Base-by-base conservation (phyloP, 2,888 invertebrate genomes). In the Tinea pellionella region DNA sequence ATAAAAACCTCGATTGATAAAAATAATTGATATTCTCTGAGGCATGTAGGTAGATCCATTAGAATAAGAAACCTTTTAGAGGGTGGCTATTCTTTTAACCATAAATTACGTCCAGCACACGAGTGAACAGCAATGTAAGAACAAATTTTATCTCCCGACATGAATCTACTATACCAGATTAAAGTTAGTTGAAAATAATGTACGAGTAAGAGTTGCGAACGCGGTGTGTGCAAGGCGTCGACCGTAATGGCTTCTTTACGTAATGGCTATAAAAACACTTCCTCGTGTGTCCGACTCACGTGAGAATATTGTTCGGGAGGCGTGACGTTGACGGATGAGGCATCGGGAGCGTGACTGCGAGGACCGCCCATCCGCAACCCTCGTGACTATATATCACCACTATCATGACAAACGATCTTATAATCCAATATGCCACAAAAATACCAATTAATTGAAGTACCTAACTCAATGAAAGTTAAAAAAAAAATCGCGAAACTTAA, bases 161-260 rank as follows among this genome's bases (percentile, higher is more conserved):
- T 71, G 71, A 79, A 83, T 82, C 83, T 80, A 82, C 77, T 74
- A 71, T 71, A 67, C 67, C 63, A 78, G 77, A 79, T 81, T 76
- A 78, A 67, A 55, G 67, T 68, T 69, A 55, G 67, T 68, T 69
- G 66, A 67, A 71, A 73, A 70, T 71, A 70, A 67, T 66, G 66
- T 66, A 63, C 67, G 70, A 73, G 55, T 55, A 63, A 67, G 70
- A 73, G 55, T 55, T 55, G 24, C 24, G 1, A 18, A 3, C 30
- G 32, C 57, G 69, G 68, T 67, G 66, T 65, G 67, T 64, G 64
- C 64, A 68, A 69, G 69, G 71, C 69, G 70, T 72, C 72, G 72
- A 56, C 72, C 72, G 72, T 77, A 77, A 81, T 78, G 72, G 77
- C 73, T 75, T 73, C 72, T 73, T 76, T 73, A 69, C 68, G 71